Evolutionary conservation across 2,888 invertebrate genomes (phyloP).

Genomic region (Nomada fucata): DNA sequence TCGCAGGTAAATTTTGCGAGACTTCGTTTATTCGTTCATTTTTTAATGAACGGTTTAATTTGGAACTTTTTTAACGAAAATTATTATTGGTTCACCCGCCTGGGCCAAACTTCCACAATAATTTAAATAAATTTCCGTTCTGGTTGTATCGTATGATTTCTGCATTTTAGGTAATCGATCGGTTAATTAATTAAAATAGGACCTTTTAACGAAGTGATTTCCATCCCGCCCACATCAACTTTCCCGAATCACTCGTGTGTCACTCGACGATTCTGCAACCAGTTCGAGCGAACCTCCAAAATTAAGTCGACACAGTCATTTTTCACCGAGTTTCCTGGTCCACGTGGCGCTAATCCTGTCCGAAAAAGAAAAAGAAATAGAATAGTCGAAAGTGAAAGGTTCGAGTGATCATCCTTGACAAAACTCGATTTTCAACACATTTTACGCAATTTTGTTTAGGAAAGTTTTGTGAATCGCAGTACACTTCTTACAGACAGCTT

Average conservation of each 20-base stretch:
- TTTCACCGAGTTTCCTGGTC: background rate
- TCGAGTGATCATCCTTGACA: background rate
- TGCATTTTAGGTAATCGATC: no score
- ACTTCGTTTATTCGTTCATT: background rate
- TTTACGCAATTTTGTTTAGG: background rate
- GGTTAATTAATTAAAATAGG: background rate
- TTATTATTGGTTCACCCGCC: background rate
- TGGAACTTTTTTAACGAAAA: no score
- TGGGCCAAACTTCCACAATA: background rate
- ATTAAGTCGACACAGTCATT: constrained; percentile 62
- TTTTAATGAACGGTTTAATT: background rate
- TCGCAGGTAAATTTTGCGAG: constrained; percentile 85
- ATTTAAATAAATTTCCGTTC: no score
- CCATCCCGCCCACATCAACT: constrained; percentile 52
- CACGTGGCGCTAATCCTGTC: background rate
- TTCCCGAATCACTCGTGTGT: constrained; percentile 52
- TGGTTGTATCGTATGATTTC: no score
- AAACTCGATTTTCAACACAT: background rate
- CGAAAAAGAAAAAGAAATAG: background rate
- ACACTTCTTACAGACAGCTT: background rate
- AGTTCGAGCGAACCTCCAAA: constrained; percentile 60
- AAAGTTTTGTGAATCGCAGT: background rate
- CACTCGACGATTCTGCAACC: constrained; percentile 18
- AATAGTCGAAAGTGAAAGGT: background rate
- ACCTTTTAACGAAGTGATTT: background rate